Conservation (phyloP, 2,888 invertebrate genomes). For the Hyposoter dolosus region DNA sequence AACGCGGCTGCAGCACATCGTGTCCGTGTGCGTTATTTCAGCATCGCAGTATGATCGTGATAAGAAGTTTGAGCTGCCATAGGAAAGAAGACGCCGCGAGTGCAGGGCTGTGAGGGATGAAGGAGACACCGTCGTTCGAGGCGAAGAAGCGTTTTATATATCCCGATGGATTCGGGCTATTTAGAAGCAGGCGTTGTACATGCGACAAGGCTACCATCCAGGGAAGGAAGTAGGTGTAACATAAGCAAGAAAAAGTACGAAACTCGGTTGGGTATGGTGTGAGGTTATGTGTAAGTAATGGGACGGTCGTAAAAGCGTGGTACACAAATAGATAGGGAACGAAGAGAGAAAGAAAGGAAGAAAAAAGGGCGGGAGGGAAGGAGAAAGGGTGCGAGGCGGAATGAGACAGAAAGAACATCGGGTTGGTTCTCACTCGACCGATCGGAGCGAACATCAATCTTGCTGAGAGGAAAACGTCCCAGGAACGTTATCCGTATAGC, state of each 20-base stretch:
- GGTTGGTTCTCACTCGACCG: conserved; percentile 64
- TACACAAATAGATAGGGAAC: conserved; percentile 81
- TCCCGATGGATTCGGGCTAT: conserved; percentile 24
- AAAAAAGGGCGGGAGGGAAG: conserved; percentile 20
- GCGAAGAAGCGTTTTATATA: conserved; percentile 16
- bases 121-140: not conserved
- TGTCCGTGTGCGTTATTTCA: conserved; percentile 25
- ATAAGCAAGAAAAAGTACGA: conserved; percentile 16
- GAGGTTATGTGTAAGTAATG: conserved; percentile 17
- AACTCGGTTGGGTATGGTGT: conserved; percentile 9
- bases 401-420: conserved; percentile 32
- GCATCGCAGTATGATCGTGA: conserved; percentile 60
- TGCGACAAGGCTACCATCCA: not conserved
- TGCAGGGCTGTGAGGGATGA: conserved; percentile 2
- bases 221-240: not conserved
- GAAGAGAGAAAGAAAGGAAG: not conserved
- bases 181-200: not conserved
- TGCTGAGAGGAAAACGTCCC: conserved; percentile 69
- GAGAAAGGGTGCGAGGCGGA: not conserved
- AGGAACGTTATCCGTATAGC: conserved; percentile 67
- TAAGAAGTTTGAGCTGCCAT: conserved; percentile 79
- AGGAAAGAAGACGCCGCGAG: conserved; percentile 84
- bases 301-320: conserved; percentile 11
- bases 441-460: conserved; percentile 70
- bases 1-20: conserved; percentile 11